Conservation (phyloP, 2,113 vertebrate genomes). For the Corythaixoides concolor region DNA sequence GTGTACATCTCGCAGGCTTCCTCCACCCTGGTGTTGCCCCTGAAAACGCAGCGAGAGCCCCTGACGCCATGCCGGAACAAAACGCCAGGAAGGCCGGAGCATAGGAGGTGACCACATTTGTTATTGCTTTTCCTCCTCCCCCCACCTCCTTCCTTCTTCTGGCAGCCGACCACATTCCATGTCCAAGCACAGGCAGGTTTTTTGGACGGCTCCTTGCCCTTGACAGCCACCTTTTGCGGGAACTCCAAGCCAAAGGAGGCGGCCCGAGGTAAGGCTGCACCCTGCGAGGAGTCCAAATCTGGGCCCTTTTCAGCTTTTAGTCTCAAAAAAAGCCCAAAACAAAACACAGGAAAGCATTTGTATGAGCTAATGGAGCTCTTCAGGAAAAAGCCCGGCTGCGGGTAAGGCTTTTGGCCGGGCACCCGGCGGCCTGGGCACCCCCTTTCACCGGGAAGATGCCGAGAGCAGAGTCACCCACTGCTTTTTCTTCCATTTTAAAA, state of each 20-base stretch:
- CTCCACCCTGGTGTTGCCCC: slow-evolving; percentile 93
- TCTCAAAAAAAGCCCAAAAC: not conserved
- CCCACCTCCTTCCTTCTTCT: not conserved
- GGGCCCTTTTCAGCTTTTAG: not conserved
- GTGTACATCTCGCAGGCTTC: slow-evolving; percentile 99
- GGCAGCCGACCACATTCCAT: not conserved
- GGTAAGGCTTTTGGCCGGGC: fast-evolving
- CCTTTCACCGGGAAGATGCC: not conserved
- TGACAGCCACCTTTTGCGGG: not conserved
- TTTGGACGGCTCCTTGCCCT: not conserved
- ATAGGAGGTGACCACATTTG: not conserved
- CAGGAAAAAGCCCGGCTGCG: not conserved
- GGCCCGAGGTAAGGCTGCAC: fast-evolving
- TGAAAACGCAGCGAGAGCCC: slow-evolving; percentile 51
- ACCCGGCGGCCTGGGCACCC: not conserved
- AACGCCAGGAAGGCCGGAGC: not conserved
- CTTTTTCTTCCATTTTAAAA: not conserved
- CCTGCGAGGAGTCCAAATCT: fast-evolving
- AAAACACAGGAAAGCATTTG: too few relatives aligned
- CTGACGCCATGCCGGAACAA: fast-evolving
- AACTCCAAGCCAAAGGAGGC: not conserved
- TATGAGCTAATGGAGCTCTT: not conserved
- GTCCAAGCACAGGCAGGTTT: not conserved
- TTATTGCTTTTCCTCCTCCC: not conserved
- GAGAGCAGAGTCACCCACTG: not conserved